These are phyloP conservation scores for Myxocyprinus asiaticus DNA, from an alignment of 2,113 vertebrate species.

Conservation along the genomic window DNA sequence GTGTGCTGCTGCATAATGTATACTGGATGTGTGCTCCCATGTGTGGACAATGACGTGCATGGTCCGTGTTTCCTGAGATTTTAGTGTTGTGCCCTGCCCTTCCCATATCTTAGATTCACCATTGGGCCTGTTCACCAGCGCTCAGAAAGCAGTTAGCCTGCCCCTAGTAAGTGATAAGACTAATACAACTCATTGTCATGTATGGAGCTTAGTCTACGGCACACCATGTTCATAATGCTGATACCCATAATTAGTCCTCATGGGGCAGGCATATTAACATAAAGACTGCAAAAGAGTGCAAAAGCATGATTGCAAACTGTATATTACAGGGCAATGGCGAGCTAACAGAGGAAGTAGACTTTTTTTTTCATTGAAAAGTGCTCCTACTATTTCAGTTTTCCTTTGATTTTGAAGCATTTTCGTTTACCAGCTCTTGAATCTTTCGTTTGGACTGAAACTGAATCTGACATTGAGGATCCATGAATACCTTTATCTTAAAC, in stretches of 20 bases:
- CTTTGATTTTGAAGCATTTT: no score
- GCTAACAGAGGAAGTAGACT: slow-evolving; percentile 12
- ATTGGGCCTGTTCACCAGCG: slow-evolving; percentile 41
- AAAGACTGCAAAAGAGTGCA: slow-evolving; percentile 56
- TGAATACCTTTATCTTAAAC: slow-evolving; percentile 2
- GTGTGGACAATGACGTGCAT: slow-evolving; percentile 47
- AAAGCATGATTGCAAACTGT: slow-evolving; percentile 33
- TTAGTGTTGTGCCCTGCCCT: slow-evolving; percentile 48
- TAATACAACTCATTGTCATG: slow-evolving; percentile 44
- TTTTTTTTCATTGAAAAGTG: no score
- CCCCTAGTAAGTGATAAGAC: slow-evolving; percentile 43
- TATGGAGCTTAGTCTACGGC: slow-evolving; percentile 57
- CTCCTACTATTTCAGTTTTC: not conserved
- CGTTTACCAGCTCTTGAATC: no score
- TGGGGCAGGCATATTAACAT: slow-evolving; percentile 57
- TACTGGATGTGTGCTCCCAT: slow-evolving; percentile 20
- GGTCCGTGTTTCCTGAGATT: slow-evolving; percentile 22
- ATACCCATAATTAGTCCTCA: slow-evolving; percentile 62
- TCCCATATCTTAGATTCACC: slow-evolving; percentile 46
- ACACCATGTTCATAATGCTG: slow-evolving; percentile 66
- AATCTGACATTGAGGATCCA: not conserved
- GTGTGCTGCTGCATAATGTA: slow-evolving; percentile 14
- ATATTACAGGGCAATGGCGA: slow-evolving; percentile 49
- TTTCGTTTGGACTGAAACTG: not conserved
- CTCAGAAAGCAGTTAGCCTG: slow-evolving; percentile 59